phyloP scores from a whole-genome alignment of 2,113 vertebrate species.

The Anseranas semipalmata region DNA sequence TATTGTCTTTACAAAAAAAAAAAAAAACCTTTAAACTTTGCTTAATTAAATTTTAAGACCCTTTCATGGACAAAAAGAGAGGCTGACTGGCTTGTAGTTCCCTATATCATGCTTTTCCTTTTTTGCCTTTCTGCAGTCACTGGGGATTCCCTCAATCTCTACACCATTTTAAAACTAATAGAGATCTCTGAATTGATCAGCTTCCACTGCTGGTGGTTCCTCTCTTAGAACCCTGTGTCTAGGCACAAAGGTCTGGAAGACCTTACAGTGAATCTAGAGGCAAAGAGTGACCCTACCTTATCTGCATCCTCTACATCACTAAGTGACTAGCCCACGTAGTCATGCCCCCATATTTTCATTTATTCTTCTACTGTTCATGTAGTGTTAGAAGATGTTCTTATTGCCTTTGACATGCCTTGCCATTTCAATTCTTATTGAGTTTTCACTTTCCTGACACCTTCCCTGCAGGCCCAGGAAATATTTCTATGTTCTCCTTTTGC shows the following conservation, averaged over 20 bases:
- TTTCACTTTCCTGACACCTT: not conserved
- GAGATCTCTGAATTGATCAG: not conserved
- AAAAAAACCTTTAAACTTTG: not conserved
- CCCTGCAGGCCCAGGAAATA: rapidly evolving
- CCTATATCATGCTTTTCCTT: not conserved
- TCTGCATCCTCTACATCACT: not conserved
- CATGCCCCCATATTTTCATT: not conserved
- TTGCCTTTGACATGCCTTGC: not conserved
- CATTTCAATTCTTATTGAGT: not conserved
- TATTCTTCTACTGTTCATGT: not conserved
- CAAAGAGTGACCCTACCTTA: not conserved
- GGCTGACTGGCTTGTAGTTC: not conserved
- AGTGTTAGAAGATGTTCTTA: not conserved
- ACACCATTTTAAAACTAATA: not conserved
- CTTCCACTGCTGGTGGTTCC: not conserved
- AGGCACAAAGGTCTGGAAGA: not conserved
- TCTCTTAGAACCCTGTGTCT: not conserved
- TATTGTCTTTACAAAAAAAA: not conserved
- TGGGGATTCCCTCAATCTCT: not conserved
- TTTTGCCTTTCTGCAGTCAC: not conserved
- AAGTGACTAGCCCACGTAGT: rapidly evolving
- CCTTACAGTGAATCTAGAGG: not conserved
- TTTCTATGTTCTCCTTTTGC: not conserved
- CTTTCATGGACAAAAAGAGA: not conserved
- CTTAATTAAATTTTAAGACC: not conserved